These are phyloP conservation scores for Dicaeum eximium DNA, from an alignment of 2,113 vertebrate genomes.

Conservation along the genomic window DNA sequence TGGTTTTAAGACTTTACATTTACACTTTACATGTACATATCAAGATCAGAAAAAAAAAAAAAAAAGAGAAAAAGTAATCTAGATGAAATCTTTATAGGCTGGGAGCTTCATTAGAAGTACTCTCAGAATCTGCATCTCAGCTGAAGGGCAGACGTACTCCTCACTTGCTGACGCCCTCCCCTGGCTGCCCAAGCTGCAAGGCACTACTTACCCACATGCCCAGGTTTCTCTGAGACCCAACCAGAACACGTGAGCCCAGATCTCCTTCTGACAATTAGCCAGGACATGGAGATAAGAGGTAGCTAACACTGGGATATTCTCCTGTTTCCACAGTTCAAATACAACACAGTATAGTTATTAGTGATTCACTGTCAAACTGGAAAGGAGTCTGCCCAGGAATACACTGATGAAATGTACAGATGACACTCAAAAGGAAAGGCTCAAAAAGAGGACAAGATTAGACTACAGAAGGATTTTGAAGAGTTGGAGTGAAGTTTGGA, in stretches of 20 bases:
- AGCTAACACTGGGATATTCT: not conserved
- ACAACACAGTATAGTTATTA: not conserved
- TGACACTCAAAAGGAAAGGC: not conserved
- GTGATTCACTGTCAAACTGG: not conserved
- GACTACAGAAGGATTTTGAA: not conserved
- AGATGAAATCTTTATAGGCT: not conserved
- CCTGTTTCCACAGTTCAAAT: not conserved
- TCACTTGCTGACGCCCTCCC: not conserved
- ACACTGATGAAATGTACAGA: not conserved
- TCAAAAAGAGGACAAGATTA: not conserved
- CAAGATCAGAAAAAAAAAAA: not conserved
- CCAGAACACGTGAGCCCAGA: not conserved
- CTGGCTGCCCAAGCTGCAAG: not conserved
- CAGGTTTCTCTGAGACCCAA: not conserved
- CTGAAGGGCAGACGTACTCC: not conserved
- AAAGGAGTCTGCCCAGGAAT: not conserved
- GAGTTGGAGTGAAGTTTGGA: not conserved
- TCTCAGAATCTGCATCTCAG: not conserved
- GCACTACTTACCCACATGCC: not conserved
- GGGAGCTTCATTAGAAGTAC: not conserved
- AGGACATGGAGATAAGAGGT: not conserved
- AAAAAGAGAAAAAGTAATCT: not conserved
- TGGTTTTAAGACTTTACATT: not conserved
- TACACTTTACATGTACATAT: not conserved
- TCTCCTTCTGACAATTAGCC: not conserved